Evolutionary conservation across 2,888 invertebrate species (phyloP), one percentile per base, ranked within the genome.

Genomic region (Sphecodes monilicornis): DNA sequence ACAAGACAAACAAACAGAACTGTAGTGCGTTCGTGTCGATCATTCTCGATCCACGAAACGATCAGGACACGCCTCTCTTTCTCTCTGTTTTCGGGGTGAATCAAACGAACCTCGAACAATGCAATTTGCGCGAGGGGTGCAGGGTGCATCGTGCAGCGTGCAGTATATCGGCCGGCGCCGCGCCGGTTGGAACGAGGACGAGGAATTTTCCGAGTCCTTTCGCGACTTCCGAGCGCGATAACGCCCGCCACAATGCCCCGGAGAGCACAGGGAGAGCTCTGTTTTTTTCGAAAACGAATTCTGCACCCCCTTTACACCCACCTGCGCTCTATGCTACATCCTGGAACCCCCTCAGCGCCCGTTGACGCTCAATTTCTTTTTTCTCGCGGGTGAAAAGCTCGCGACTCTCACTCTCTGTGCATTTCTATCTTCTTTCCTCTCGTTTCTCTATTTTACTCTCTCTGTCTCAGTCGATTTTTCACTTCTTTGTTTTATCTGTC

Each of bases 371-470:
- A 78, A 80, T 43, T 72, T 85, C 78, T 84, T 89, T 77, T 76
- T 71, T 39, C 32, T 60, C 64, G 74, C 72, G 83, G 87, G 79
- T 86, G 86, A 89, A 90, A 90, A 89, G 78, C 75, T 79, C 71
- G 80, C 43, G 78, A 78, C 41, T 79, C 68, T 76, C 50, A 8
- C 22, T 50, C 50, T 50, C 50, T n/a, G 8, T 50, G 22, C 8
- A 46, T 46, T 46, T 22, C 22, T 22, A 18, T 22, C 50, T 8
- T 3, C 50, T 8, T 8, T 8, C 39, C 75, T 79, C 80, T 57
- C 80, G 22, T 22, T 54, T 6, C 6, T 64, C 16, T 22, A 46
- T 46, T 22, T 46, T 22, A 46, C 46, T 22, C 39, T 39, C 1
- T 8, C 39, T 6, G 2, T 39, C 39, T 39, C 39, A 8, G 39